Percentiles rank a stretch among this genome's conserved stretches.
These are phyloP conservation scores for Anadara kagoshimensis DNA, from an alignment of 1,140 invertebrate species.

Conservation along the genomic window DNA sequence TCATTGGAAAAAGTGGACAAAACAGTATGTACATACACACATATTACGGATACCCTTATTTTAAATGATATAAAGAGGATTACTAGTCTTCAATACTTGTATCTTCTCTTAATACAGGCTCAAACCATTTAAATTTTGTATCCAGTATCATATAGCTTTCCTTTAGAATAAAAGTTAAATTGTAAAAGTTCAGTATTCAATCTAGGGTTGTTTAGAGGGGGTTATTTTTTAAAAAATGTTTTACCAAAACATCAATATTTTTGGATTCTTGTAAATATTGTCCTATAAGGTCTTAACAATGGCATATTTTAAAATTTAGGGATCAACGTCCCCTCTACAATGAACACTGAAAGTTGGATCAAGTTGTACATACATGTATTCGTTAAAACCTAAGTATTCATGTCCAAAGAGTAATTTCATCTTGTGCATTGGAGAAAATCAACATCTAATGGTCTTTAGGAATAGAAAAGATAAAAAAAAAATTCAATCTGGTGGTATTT, in stretches of 20 bases:
- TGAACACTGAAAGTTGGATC: too few relatives aligned
- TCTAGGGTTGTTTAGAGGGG: neutral
- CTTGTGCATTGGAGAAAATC: neutral
- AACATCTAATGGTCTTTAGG: neutral
- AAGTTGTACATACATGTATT: too few relatives aligned
- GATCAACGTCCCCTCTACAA: too few relatives aligned
- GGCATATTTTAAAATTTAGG: too few relatives aligned
- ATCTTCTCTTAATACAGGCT: neutral
- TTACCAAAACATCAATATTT: too few relatives aligned
- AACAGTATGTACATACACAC: constrained; percentile 76
- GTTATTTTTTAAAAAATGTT: too few relatives aligned
- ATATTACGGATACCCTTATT: neutral
- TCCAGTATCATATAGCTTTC: neutral
- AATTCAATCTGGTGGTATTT: neutral
- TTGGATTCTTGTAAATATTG: too few relatives aligned
- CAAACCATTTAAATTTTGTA: neutral
- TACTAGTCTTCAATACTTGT: neutral
- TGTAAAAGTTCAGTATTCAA: neutral
- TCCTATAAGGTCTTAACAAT: too few relatives aligned
- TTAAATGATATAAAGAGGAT: neutral
- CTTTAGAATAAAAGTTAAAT: neutral
- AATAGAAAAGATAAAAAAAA: neutral
- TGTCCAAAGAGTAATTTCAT: too few relatives aligned
- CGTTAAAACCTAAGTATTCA: too few relatives aligned
- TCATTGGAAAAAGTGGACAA: constrained; percentile 95